Conservation (phyloP, 2,113 vertebrate species). For the Daphoenositta chrysoptera region DNA sequence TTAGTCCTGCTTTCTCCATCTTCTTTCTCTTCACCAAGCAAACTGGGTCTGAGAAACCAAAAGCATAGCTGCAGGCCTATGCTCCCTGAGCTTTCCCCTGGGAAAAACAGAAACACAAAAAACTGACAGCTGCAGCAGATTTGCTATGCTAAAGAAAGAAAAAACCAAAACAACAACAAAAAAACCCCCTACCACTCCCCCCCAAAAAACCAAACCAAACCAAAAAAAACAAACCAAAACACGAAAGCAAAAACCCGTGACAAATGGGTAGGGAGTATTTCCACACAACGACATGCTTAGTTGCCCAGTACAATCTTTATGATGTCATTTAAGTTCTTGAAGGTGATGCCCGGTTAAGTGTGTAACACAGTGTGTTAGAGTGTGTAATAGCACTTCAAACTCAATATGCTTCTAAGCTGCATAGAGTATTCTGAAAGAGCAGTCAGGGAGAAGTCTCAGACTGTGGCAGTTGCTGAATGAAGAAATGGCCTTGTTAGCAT, state of each 20-base stretch:
- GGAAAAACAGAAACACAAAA: neutral
- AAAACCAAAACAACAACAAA: neutral
- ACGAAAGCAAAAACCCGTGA: neutral
- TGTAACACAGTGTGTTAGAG: neutral
- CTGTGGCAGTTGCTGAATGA: neutral
- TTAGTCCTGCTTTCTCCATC: neutral
- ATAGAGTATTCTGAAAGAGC: neutral
- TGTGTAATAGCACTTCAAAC: neutral
- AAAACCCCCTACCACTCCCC: too few relatives aligned
- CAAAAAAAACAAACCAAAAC: neutral
- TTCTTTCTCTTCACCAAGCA: neutral
- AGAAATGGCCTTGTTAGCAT: neutral
- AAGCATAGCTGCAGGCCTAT: neutral
- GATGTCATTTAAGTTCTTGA: neutral
- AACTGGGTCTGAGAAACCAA: neutral
- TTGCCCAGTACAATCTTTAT: neutral
- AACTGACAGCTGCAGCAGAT: neutral
- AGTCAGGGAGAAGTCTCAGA: neutral
- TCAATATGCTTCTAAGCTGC: neutral
- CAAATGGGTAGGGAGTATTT: neutral
- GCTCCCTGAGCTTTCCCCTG: neutral
- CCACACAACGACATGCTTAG: neutral
- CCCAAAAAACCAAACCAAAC: neutral
- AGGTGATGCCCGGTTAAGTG: neutral
- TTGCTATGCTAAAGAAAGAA: neutral